These are phyloP conservation scores for Vireo altiloquus DNA, from an alignment of 2,113 vertebrate genomes.

Conservation along the genomic window DNA sequence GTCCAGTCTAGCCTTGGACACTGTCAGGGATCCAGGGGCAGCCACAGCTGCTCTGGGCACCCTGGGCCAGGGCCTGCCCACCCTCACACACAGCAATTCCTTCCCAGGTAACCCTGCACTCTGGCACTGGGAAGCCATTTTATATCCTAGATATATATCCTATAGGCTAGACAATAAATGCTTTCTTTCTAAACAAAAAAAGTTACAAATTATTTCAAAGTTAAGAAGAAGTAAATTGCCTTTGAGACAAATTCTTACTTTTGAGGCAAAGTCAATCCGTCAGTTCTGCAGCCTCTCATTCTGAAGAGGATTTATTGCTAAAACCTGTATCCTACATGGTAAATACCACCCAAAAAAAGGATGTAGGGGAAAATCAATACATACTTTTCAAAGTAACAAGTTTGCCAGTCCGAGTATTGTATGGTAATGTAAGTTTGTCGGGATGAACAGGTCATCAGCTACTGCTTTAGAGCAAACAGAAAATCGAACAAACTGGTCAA, in stretches of 20 bases:
- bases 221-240: neutral
- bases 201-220: neutral
- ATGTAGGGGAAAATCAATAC: neutral
- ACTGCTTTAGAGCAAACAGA: neutral
- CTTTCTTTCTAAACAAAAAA: neutral
- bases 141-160: neutral
- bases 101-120: rapidly evolving
- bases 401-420: neutral
- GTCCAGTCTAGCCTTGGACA: neutral
- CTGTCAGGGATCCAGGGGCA: neutral
- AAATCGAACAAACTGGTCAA: neutral
- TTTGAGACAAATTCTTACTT: neutral
- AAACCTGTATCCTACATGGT: neutral
- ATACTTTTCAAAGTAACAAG: neutral
- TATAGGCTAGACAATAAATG: neutral
- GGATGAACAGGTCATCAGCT: neutral
- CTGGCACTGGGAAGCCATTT: neutral
- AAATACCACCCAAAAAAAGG: neutral
- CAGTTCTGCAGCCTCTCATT: neutral
- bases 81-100: rapidly evolving
- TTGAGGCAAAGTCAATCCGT: neutral
- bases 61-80: neutral
- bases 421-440: neutral
- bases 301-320: neutral
- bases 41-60: neutral